Percentiles rank a stretch among this genome's conserved stretches.
Evolutionary conservation across 2,797 vertebrate genomes (phyloP).

Genomic region (Cynodonichthys magdalenae): DNA sequence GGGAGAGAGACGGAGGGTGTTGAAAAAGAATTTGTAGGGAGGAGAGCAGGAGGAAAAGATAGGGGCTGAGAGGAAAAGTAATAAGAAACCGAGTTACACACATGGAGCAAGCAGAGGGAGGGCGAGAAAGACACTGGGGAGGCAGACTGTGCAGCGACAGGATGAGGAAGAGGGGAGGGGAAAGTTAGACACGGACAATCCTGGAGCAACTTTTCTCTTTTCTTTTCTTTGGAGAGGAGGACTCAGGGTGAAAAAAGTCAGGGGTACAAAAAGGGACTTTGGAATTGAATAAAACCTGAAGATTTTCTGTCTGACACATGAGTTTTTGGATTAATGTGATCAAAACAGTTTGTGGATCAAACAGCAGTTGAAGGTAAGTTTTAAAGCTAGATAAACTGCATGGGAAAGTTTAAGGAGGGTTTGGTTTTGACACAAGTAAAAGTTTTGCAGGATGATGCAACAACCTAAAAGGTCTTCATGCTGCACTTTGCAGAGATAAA

Average conservation of each 20-base stretch:
- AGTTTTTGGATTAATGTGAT: conserved; percentile 71
- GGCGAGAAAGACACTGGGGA: conserved; percentile 26
- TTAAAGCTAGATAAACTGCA: conserved; percentile 1
- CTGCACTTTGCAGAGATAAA: not conserved
- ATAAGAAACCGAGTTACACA: conserved; percentile 29
- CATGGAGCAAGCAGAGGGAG: conserved; percentile 12
- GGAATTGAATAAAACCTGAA: conserved; percentile 41
- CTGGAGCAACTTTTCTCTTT: conserved; percentile 64
- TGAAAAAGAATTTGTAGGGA: conserved; percentile 10
- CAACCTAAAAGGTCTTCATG: not conserved
- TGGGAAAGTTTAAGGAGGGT: not conserved
- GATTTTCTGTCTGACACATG: not conserved
- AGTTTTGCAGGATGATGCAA: conserved; percentile 13
- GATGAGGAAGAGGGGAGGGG: conserved; percentile 52
- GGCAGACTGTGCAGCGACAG: conserved; percentile 24
- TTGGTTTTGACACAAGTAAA: not conserved
- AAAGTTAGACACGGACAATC: conserved; percentile 71
- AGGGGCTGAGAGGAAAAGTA: conserved; percentile 30
- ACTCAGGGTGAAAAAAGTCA: conserved; percentile 27
- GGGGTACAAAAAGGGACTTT: conserved; percentile 20
- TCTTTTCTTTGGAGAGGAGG: conserved; percentile 59
- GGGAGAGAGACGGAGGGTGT: not conserved
- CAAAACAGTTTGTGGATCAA: conserved; percentile 55
- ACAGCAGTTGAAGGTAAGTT: conserved; percentile 74
- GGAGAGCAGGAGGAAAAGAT: conserved; percentile 1